A percentile compares a stretch with the other conserved stretches of the same genome.
Evolutionary conservation across 2,888 invertebrate genomes (phyloP).

Genomic region (Hirtodrosophila trivittata): DNA sequence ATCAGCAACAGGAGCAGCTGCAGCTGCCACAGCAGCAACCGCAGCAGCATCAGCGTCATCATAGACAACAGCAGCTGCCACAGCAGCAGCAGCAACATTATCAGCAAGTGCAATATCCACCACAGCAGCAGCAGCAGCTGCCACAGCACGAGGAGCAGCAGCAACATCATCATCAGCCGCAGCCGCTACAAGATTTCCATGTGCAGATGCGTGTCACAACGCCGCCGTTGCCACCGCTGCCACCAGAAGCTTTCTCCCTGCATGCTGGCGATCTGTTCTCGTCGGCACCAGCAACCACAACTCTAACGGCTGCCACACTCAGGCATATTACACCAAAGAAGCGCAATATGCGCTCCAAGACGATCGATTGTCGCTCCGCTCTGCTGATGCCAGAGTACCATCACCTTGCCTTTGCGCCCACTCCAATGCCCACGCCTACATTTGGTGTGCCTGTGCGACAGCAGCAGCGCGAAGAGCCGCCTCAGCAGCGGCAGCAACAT

Average conservation of each 20-base stretch:
- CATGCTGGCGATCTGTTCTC: slow-evolving; percentile 3
- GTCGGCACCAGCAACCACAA: background rate
- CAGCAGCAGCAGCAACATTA: slow-evolving; percentile 6
- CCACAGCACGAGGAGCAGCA: no score
- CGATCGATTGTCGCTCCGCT: slow-evolving; percentile 72
- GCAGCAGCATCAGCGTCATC: slow-evolving; percentile 3
- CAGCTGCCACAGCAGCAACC: slow-evolving; percentile 8
- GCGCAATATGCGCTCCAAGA: slow-evolving; percentile 77
- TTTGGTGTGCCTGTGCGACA: no score
- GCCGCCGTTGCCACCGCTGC: background rate
- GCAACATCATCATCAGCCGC: no score
- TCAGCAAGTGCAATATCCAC: background rate
- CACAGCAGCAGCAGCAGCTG: background rate
- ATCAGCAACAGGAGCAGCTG: background rate
- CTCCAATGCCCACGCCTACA: background rate
- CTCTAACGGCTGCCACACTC: background rate
- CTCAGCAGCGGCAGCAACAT: background rate
- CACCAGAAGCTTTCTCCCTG: background rate
- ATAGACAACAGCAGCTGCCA: background rate
- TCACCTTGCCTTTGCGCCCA: slow-evolving; percentile 1
- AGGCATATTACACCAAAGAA: slow-evolving; percentile 65
- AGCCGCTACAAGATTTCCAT: no score
- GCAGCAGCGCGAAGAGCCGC: background rate
- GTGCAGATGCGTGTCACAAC: background rate
- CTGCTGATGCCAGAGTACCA: slow-evolving; percentile 25